Percentiles rank a stretch among this genome's conserved stretches.
These are phyloP conservation scores for Drosophila phalerata DNA, from an alignment of 2,888 invertebrate genomes.

Conservation along the genomic window DNA sequence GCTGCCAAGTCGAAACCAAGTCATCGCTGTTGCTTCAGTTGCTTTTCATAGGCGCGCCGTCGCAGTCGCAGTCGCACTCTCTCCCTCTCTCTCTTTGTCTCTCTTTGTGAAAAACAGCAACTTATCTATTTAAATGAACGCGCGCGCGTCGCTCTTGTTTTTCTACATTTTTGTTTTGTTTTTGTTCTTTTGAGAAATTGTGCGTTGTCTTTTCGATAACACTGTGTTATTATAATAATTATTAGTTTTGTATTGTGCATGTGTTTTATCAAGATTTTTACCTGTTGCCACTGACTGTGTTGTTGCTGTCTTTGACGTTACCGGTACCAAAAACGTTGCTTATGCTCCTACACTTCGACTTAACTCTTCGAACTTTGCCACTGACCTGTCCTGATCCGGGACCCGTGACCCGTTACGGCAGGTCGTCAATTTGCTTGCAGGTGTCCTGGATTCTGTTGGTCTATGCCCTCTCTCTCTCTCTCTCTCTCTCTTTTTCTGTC, in stretches of 20 bases:
- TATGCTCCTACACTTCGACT: background rate
- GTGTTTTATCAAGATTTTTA: slow-evolving; percentile 5
- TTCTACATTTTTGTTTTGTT: slow-evolving; percentile 10
- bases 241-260: slow-evolving; percentile 27
- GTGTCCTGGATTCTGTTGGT: slow-evolving; percentile 3
- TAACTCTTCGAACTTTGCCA: slow-evolving; percentile 19
- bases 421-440: slow-evolving; percentile 27
- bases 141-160: slow-evolving; percentile 35
- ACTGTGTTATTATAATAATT: slow-evolving; percentile 7
- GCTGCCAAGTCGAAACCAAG: too few relatives aligned
- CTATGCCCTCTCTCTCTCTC: background rate
- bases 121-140: background rate
- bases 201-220: slow-evolving; percentile 16
- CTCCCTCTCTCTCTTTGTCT: too few relatives aligned
- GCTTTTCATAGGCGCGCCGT: slow-evolving; percentile 42
- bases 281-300: background rate
- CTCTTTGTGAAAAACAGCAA: background rate
- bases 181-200: slow-evolving; percentile 26
- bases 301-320: background rate
- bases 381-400: slow-evolving; percentile 53
- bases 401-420: slow-evolving; percentile 44
- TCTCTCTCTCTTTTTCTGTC: background rate
- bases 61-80: slow-evolving; percentile 36
- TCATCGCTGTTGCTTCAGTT: slow-evolving; percentile 32
- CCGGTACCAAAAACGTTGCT: slow-evolving; percentile 17